phyloP scores from a whole-genome alignment of 1,140 invertebrate species.

The Coelopa frigida region DNA sequence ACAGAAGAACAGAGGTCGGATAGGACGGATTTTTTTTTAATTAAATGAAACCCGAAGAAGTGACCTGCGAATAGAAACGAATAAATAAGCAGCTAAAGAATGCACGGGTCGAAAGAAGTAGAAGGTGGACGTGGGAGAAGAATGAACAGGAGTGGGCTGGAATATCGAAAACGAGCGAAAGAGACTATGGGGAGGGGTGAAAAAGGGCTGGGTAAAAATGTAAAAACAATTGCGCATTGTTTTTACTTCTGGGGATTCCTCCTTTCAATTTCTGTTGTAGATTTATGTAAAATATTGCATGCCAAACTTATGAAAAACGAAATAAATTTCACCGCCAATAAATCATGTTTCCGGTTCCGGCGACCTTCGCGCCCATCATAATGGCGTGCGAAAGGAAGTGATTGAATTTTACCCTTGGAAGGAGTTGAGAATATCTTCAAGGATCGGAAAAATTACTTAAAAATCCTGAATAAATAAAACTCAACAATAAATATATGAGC shows the following conservation, averaged over 20 bases:
- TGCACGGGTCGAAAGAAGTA: background rate
- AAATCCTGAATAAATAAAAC: too few species aligned
- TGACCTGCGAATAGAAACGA: constrained; percentile 39
- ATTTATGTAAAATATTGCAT: constrained; percentile 6
- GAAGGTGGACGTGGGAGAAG: too few species aligned
- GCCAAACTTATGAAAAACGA: constrained; percentile 23
- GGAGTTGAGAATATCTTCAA: too few species aligned
- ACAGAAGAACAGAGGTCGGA: background rate
- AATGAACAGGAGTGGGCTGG: background rate
- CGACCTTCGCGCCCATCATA: too few species aligned
- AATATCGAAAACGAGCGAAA: background rate
- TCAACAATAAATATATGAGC: too few species aligned
- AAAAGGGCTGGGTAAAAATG: background rate
- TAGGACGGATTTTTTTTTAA: constrained; percentile 33
- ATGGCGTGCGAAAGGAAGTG: too few species aligned
- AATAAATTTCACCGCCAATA: constrained; percentile 45
- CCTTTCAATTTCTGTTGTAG: constrained; percentile 7
- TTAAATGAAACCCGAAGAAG: constrained; percentile 45
- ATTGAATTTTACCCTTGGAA: too few species aligned
- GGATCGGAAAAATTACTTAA: too few species aligned
- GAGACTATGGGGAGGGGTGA: background rate
- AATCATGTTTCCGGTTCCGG: constrained; percentile 42
- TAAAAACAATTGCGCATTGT: too few species aligned
- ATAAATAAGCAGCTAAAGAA: constrained; percentile 9
- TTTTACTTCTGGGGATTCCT: too few species aligned